These are phyloP conservation scores for Balearica regulorum DNA, from an alignment of 2,797 vertebrate genomes.

Conservation along the genomic window DNA sequence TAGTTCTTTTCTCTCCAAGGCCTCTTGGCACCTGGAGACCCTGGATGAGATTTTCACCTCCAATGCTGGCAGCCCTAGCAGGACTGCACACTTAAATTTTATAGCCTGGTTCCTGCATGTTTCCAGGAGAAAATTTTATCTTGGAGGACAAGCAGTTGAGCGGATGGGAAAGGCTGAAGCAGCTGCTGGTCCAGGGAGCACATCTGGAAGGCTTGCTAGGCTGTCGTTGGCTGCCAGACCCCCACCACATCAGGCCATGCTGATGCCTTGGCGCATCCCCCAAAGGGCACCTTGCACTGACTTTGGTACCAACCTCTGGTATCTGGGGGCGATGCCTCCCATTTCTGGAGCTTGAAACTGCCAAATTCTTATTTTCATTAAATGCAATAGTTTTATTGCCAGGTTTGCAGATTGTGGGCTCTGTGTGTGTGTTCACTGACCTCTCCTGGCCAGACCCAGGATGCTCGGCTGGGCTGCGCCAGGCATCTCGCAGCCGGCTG, in stretches of 20 bases:
- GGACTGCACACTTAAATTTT: background rate
- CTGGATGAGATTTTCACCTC: background rate
- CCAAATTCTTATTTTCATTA: background rate
- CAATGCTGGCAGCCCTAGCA: background rate
- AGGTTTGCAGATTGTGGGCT: background rate
- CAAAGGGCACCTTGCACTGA: background rate
- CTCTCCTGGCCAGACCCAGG: constrained; percentile 46
- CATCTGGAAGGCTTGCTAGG: background rate
- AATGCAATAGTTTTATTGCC: background rate
- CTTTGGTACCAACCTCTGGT: background rate
- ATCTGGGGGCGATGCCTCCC: background rate
- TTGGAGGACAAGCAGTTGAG: background rate
- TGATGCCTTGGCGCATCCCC: background rate
- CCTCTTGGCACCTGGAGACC: background rate
- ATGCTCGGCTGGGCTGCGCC: background rate
- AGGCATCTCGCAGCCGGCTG: background rate
- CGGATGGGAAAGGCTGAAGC: background rate
- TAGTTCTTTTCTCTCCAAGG: background rate
- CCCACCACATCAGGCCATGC: background rate
- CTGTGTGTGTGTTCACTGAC: constrained; percentile 41
- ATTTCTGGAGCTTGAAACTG: background rate
- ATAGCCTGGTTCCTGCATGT: background rate
- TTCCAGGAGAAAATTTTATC: background rate
- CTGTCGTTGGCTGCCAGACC: background rate
- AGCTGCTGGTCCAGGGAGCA: background rate